Conservation (phyloP, 2,888 invertebrate genomes). For the Thereva unica region DNA sequence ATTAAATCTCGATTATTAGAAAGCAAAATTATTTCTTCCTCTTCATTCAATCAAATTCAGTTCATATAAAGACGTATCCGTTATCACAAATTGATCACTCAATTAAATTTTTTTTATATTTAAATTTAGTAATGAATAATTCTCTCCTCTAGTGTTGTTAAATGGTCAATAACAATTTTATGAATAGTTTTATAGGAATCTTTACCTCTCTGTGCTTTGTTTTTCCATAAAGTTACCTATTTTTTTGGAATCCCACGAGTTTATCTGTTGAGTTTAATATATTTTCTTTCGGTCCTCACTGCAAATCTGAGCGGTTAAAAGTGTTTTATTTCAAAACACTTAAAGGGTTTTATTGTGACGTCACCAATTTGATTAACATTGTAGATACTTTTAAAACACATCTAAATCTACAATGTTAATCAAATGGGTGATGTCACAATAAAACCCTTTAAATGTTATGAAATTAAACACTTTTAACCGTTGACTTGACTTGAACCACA, state of each 20-base stretch:
- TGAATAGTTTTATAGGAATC: conserved; percentile 38
- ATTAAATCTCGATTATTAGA: too few species aligned
- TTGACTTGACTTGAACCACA: too few species aligned
- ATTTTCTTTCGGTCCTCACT: conserved; percentile 37
- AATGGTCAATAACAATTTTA: conserved; percentile 41
- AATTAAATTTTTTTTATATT: conserved; percentile 42
- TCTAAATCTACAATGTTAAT: too few species aligned
- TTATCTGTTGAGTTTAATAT: conserved; percentile 36
- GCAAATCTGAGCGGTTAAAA: conserved; percentile 36
- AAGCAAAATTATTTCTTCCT: too few species aligned
- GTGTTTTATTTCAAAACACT: too few species aligned
- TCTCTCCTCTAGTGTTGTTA: conserved; percentile 40
- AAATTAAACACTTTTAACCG: too few species aligned
- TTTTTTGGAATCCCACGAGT: conserved; percentile 30
- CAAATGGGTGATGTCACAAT: too few species aligned
- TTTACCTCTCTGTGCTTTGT: conserved; percentile 30
- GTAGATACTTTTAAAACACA: too few species aligned
- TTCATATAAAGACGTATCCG: not conserved
- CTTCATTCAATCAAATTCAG: too few species aligned
- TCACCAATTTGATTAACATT: too few species aligned
- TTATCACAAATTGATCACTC: conserved; percentile 41
- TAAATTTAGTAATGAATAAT: conserved; percentile 40
- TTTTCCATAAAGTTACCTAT: conserved; percentile 33
- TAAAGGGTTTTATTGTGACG: too few species aligned
- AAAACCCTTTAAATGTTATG: too few species aligned